A percentile compares a stretch with the other conserved stretches of the same genome.
Evolutionary conservation across 2,888 invertebrate species (phyloP).

Genomic region (Sarcophaga rosellei): DNA sequence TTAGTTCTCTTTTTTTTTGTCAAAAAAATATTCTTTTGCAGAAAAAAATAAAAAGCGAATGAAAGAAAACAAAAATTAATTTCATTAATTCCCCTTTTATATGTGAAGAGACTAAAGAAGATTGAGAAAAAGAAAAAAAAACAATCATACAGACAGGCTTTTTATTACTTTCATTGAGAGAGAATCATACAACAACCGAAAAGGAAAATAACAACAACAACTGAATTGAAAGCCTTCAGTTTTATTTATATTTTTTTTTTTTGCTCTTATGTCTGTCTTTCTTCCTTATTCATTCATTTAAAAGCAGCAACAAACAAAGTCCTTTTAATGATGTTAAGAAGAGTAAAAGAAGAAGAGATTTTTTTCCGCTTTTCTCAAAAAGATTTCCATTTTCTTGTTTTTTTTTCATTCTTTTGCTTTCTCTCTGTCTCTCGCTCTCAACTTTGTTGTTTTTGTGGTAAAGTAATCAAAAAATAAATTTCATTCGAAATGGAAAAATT

Average conservation of each 20-base stretch:
- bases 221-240: neutral
- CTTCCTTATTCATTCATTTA: conserved; percentile 31
- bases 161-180: neutral
- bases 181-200: neutral
- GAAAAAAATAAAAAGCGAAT: neutral
- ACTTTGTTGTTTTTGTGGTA: conserved; percentile 25
- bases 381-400: conserved; percentile 14
- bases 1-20: conserved; percentile 12
- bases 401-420: neutral
- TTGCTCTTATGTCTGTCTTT: conserved; percentile 18
- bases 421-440: neutral
- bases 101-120: neutral
- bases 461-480: conserved; percentile 60
- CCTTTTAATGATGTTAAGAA: conserved; percentile 11
- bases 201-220: neutral
- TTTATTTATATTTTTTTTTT: neutral
- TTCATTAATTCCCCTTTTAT: conserved; percentile 47
- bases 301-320: conserved; percentile 17
- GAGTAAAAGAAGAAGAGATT: neutral
- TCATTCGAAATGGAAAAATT: conserved; percentile 54
- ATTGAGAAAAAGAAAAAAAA: neutral
- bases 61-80: conserved; percentile 44
- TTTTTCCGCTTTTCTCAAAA: conserved; percentile 8
- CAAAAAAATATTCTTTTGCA: conserved; percentile 13
- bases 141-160: neutral